Conservation (phyloP, 2,113 vertebrate species). For the Vombatus ursinus region DNA sequence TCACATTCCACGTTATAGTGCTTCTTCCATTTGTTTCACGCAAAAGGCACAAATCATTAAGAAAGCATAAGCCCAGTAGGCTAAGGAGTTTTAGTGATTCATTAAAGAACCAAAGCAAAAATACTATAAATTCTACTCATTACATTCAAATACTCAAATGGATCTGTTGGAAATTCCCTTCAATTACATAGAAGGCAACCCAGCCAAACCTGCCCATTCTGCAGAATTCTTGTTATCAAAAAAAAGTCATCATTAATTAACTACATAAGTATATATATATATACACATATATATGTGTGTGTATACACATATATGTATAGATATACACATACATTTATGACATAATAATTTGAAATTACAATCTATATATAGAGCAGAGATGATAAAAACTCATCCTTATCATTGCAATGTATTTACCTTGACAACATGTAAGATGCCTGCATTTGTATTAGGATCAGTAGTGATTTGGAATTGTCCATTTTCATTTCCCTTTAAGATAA, state of each 20-base stretch:
- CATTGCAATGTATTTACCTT: slow-evolving; percentile 85
- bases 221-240: background rate
- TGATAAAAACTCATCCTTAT: background rate
- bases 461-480: slow-evolving; percentile 89
- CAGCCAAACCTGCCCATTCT: background rate
- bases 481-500: slow-evolving; percentile 90
- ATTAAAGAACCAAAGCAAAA: background rate
- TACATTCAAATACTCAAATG: background rate
- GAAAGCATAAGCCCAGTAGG: background rate
- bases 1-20: background rate
- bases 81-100: slow-evolving; percentile 22
- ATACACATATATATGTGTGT: too few species aligned
- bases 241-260: background rate
- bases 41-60: background rate
- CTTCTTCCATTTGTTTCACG: background rate
- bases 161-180: background rate
- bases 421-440: slow-evolving; percentile 87
- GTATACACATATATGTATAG: background rate
- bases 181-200: background rate
- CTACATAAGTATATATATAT: background rate
- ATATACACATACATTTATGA: background rate
- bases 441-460: slow-evolving; percentile 89
- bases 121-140: background rate
- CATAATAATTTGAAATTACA: background rate
- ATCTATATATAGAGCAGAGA: background rate